Base-by-base conservation (phyloP, 2,888 invertebrate genomes). In the Platerodrilus igneus region DNA sequence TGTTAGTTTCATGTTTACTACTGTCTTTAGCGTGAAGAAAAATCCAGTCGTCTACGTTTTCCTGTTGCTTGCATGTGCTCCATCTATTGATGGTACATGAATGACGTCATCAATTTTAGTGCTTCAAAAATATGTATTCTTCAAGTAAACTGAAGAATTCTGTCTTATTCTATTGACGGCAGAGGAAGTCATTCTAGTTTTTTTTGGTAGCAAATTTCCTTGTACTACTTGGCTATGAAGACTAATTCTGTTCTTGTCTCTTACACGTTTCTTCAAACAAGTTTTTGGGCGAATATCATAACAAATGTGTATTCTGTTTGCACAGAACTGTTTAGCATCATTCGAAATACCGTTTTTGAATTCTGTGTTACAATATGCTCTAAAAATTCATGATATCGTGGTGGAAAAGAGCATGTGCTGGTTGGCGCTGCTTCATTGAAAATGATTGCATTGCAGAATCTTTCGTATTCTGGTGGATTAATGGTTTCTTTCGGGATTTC, bases 191-290 rank as follows among this genome's bases (percentile, higher is more conserved):
- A 10, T 32, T 32, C 32, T 16, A 32, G 16, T 20, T 32, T 22
- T 33, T n/a, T n/a, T 31, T 31, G 21, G 17, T 23, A 33, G 25
- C 33, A 23, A 17, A 33, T 33, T 33, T 33, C n/a, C 30, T 19
- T 30, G 20, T 30, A 17, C 16, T 16, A 28, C 17, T 28, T 28
- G 16, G 5, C 28, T 15, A 14, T 20, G 30, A 30, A 30, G 22
- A 32, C 22, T 9, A 32, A 21, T 16, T 1, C 32, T 22, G 21
- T 16, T 32, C 22, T 32, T 22, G 9, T 15, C 22, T 15, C 22
- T 32, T 22, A 4, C 14, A 32, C 19, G 20, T 30, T 30, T 30
- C 13, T 30, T 30, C 20, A 30, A n/a, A 4, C 30, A 30, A 19
- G 20, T 30, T 30, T 30, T 26, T 3, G 9, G 14, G n/a, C n/a